These are phyloP conservation scores for Adoxophyes honmai DNA, from an alignment of 1,140 invertebrate species.

Conservation along the genomic window DNA sequence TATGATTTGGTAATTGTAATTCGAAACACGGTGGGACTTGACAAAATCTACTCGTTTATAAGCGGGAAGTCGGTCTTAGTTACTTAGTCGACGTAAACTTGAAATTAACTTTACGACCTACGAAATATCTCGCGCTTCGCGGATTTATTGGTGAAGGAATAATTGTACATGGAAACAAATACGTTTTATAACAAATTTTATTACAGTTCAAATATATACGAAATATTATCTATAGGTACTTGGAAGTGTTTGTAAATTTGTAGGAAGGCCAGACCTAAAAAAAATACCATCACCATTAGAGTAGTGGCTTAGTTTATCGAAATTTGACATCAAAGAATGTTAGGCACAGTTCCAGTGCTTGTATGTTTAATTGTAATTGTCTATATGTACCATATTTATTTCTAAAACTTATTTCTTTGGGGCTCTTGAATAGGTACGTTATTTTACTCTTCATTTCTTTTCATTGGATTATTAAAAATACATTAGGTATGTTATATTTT, in stretches of 20 bases:
- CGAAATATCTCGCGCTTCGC: no score
- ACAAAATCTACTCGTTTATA: no score
- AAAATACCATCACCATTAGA: slow-evolving; percentile 22
- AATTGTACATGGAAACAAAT: background rate
- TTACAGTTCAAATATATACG: slow-evolving; percentile 7
- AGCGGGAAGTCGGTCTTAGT: no score
- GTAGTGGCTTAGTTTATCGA: slow-evolving; percentile 21
- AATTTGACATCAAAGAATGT: slow-evolving; percentile 19
- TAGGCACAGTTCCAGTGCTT: background rate
- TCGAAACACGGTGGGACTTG: no score
- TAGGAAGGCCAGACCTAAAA: background rate
- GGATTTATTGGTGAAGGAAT: background rate
- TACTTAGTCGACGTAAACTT: no score
- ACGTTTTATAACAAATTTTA: slow-evolving; percentile 13
- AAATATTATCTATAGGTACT: slow-evolving; percentile 28
- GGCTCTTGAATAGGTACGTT: slow-evolving; percentile 22
- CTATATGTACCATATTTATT: slow-evolving; percentile 51
- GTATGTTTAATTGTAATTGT: slow-evolving; percentile 21
- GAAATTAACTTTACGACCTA: no score
- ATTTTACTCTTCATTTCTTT: slow-evolving; percentile 13
- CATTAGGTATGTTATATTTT: slow-evolving; percentile 30
- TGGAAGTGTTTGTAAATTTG: slow-evolving; percentile 29
- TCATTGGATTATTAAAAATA: slow-evolving; percentile 29
- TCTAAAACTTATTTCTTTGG: slow-evolving; percentile 38
- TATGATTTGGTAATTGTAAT: no score